Evolutionary conservation across 2,113 vertebrate species (phyloP), one percentile per base, ranked within the genome.

Genomic region (Scomber colias): DNA sequence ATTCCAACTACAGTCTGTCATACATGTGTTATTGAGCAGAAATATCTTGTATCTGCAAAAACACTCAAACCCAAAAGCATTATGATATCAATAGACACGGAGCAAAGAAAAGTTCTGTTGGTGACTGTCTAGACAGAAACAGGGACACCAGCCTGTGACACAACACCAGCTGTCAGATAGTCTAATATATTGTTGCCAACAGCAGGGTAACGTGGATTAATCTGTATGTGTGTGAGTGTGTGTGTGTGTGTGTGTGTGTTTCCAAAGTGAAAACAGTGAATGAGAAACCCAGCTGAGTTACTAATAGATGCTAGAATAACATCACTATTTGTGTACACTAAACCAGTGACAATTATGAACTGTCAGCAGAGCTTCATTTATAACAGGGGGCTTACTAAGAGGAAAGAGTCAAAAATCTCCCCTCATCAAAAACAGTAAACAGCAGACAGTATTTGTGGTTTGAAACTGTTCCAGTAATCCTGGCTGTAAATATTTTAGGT

Each of bases 251-350:
- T 57, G 13, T 15, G 59, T 44, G 62, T 55, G 49, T 21, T 45
- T 63, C 17, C 10, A 31, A 45, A 40, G 56, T 40, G 9, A 65
- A 72, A 44, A 56, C 24, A 44, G 11, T 16, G 31, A 65, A 11
- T 40, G 61, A 16, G 15, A 35, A 40, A 40, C 7, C 35, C 30
- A 31, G 24, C 3, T 15, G 50, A 62, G 3, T 27, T 30, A 44
- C 55, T 55, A 64, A 67, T n/a, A 53, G 27, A 64, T 15, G 40
- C 40, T 70, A 19, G 64, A 73, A 77, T 63, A 66, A 82, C 44
- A 24, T 1, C 4, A 15, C 0, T 21, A 48, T 30, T 40, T 51
- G 11, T 8, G 0, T 54, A 27, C 21, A 45, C 50, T 69, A 19
- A 75, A 53, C 44, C 54, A 27, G 51, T 56, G 17, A 68, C 16